These are phyloP conservation scores for Psilopsiagon aurifrons DNA, from an alignment of 2,113 vertebrate species.

Conservation along the genomic window DNA sequence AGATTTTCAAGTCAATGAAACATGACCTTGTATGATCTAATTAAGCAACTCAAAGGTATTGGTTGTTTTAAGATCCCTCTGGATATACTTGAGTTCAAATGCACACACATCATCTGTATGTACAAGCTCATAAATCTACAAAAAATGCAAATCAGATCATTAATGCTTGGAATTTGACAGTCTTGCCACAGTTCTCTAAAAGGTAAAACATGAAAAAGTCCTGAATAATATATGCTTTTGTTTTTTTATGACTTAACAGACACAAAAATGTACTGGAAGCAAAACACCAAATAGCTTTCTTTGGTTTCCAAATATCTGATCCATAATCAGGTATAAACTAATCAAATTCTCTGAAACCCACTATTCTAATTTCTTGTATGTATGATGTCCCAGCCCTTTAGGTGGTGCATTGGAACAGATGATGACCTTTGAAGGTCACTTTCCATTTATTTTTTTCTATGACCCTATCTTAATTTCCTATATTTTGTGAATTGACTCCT, in stretches of 20 bases:
- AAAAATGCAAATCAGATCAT: slow-evolving; percentile 56
- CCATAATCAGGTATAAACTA: background rate
- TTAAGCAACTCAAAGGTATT: slow-evolving; percentile 50
- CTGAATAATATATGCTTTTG: background rate
- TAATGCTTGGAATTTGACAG: slow-evolving; percentile 33
- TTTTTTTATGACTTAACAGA: background rate
- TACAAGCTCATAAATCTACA: slow-evolving; percentile 41
- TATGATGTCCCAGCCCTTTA: background rate
- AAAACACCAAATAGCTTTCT: background rate
- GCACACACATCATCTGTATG: slow-evolving; percentile 7
- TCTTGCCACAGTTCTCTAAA: background rate
- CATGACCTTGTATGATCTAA: slow-evolving; percentile 28
- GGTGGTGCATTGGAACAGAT: background rate
- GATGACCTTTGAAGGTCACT: background rate
- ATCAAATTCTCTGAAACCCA: background rate
- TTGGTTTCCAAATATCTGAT: background rate
- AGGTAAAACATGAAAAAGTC: background rate
- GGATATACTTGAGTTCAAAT: slow-evolving; percentile 34
- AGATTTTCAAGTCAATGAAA: slow-evolving; percentile 61
- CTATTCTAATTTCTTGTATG: background rate
- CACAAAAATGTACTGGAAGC: background rate
- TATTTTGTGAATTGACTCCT: background rate
- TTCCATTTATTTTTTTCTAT: background rate
- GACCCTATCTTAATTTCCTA: background rate
- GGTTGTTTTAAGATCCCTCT: slow-evolving; percentile 37